Conservation (phyloP, 2,797 vertebrate species). For the Liasis olivaceus region DNA sequence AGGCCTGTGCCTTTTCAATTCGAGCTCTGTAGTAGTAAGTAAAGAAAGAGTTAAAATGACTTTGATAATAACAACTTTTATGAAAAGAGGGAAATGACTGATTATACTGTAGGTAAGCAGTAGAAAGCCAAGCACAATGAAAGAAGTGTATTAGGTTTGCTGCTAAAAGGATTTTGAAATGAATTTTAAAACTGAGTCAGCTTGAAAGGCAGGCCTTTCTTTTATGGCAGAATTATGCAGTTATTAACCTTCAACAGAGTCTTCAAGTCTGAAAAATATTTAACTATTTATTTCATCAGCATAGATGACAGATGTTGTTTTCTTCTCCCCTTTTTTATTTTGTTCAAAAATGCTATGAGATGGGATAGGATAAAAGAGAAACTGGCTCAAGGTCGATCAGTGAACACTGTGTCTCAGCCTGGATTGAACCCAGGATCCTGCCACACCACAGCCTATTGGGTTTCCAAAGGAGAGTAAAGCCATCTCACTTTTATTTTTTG, state of each 20-base stretch:
- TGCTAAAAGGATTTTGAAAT: background rate
- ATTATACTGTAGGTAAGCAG: background rate
- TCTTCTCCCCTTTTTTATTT: background rate
- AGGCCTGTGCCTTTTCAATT: background rate
- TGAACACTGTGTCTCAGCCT: background rate
- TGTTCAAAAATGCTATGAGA: background rate
- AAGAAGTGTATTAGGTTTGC: background rate
- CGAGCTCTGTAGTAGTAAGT: slow-evolving; percentile 5
- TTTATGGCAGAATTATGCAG: background rate
- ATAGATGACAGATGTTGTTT: background rate
- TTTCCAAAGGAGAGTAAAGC: background rate
- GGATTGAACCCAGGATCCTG: background rate
- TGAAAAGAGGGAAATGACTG: slow-evolving; percentile 15
- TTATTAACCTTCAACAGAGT: background rate
- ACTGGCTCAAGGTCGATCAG: background rate
- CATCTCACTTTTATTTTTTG: background rate
- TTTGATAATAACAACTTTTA: slow-evolving; percentile 17
- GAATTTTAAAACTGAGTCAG: background rate
- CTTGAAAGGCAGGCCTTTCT: background rate
- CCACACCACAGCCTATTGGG: background rate
- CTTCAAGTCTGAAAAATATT: background rate
- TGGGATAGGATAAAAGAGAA: background rate
- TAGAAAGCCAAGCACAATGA: background rate
- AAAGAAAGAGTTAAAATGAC: slow-evolving; percentile 19
- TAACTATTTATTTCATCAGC: background rate